phyloP scores from a whole-genome alignment of 2,797 vertebrate genomes.

The Uromys caudimaculatus region DNA sequence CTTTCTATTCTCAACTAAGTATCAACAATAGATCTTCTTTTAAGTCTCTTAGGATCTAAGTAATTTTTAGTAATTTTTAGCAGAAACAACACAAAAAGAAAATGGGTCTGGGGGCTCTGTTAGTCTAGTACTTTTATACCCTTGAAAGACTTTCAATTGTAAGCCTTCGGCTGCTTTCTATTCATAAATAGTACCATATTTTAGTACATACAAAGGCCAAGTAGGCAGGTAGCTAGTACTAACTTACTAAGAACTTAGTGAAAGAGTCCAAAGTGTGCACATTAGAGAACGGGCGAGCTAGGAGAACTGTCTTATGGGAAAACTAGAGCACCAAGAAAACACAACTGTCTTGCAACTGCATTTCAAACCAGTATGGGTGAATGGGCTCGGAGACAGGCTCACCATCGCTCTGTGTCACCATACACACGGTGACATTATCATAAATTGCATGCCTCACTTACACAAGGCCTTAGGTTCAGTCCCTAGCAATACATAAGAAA shows the following conservation, averaged over 20 bases:
- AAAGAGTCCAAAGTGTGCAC: slow-evolving; percentile 38
- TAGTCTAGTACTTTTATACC: slow-evolving; percentile 29
- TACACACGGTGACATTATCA: background rate
- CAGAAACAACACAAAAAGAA: slow-evolving; percentile 40
- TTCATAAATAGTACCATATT: slow-evolving; percentile 59
- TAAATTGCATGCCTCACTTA: background rate
- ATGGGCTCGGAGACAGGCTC: background rate
- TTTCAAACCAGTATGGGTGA: slow-evolving; percentile 1
- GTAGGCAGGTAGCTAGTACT: slow-evolving; percentile 28
- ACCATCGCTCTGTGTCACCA: background rate
- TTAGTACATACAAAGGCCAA: slow-evolving; percentile 66
- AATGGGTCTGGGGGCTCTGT: background rate
- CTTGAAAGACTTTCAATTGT: slow-evolving; percentile 60
- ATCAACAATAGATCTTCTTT: background rate
- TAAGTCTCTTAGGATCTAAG: background rate
- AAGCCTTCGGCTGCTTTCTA: slow-evolving; percentile 58
- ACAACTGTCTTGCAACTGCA: background rate
- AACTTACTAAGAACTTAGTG: slow-evolving; percentile 25
- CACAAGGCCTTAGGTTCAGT: background rate
- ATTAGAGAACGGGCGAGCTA: slow-evolving; percentile 32
- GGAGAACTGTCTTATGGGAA: slow-evolving; percentile 50
- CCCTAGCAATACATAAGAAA: background rate
- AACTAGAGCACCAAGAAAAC: slow-evolving; percentile 35
- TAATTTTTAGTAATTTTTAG: slow-evolving; percentile 20
- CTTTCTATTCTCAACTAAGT: background rate